Conservation (phyloP, 2,888 invertebrate genomes). For the Lysandra coridon region DNA sequence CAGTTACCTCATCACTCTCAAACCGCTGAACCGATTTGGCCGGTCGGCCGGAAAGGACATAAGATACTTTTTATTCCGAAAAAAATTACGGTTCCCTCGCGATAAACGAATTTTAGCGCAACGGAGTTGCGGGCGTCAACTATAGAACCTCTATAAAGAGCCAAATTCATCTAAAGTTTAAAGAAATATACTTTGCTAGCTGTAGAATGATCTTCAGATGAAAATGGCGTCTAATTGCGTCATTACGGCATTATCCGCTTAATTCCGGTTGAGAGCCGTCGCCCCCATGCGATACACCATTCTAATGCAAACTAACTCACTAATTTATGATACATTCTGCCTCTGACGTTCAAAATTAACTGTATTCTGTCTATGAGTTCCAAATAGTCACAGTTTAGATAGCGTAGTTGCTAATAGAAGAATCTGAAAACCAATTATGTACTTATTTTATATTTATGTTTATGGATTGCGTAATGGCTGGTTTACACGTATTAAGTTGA, state of each 20-base stretch:
- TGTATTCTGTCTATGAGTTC: constrained; percentile 23
- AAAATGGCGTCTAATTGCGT: constrained; percentile 73
- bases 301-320: constrained; percentile 69
- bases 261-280: constrained; percentile 67
- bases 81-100: no score
- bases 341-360: constrained; percentile 47
- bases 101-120: no score
- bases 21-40: no score
- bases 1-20: no score
- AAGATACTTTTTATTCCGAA: no score
- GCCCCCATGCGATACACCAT: constrained; percentile 47
- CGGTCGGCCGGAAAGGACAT: no score
- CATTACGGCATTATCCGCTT: constrained; percentile 76
- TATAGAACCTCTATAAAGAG: no score
- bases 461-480: not conserved
- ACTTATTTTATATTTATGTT: not conserved
- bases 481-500: no score
- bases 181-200: not conserved
- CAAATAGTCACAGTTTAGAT: not conserved
- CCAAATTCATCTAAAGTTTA: not conserved
- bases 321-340: constrained; percentile 63
- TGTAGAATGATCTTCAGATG: constrained; percentile 53
- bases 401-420: not conserved
- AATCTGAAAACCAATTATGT: not conserved
- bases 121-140: no score